Percentiles rank a stretch among this genome's conserved stretches.
phyloP scores from a whole-genome alignment of 2,797 vertebrate genomes.

The Scomberomorus guttatus region DNA sequence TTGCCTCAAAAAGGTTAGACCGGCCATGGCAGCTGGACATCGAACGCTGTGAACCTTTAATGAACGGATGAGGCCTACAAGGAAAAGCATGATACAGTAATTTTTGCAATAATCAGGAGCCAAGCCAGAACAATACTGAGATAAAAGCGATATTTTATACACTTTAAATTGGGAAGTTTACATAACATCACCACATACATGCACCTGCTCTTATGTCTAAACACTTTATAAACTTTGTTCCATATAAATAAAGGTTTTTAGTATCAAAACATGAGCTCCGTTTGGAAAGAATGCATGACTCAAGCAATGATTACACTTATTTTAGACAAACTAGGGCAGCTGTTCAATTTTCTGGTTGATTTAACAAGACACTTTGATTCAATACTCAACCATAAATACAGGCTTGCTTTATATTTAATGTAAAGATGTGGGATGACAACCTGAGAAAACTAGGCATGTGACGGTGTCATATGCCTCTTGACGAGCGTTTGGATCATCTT shows the following conservation, averaged over 20 bases:
- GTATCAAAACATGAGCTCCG: not conserved
- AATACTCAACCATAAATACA: not conserved
- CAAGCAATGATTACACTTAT: not conserved
- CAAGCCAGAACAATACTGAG: too few species aligned
- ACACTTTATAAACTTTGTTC: not conserved
- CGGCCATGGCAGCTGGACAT: not conserved
- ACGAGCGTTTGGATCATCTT: not conserved
- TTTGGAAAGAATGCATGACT: not conserved
- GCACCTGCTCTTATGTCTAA: not conserved
- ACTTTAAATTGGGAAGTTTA: too few species aligned
- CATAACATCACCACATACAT: not conserved
- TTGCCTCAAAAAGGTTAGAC: not conserved
- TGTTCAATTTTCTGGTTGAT: slow-evolving; percentile 8
- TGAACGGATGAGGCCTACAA: not conserved
- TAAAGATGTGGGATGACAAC: not conserved
- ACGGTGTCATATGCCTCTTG: not conserved
- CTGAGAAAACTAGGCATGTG: too few species aligned
- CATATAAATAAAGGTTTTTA: not conserved
- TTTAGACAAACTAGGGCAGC: not conserved
- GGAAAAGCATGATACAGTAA: not conserved
- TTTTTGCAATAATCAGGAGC: not conserved
- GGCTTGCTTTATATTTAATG: not conserved
- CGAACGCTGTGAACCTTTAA: not conserved
- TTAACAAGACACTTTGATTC: not conserved
- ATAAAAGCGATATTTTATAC: not conserved